Evolutionary conservation across 2,888 invertebrate genomes (phyloP).

Genomic region (Nomada lathburiana): DNA sequence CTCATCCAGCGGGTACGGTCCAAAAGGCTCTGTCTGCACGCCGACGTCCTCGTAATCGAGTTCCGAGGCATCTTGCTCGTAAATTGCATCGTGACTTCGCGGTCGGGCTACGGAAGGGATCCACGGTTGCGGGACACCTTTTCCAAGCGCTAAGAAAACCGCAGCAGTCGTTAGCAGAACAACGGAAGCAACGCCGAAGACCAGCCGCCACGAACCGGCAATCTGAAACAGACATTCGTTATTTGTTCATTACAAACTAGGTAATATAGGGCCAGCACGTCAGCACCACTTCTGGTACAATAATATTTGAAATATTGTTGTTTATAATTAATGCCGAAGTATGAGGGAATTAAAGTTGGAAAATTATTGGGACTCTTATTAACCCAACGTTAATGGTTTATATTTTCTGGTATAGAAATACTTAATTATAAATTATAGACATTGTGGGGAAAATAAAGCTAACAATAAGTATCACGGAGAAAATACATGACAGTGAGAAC

Average conservation of each 20-base stretch:
- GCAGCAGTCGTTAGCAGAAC: constrained; percentile 86
- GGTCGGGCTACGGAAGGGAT: constrained; percentile 83
- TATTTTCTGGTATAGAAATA: too few species aligned
- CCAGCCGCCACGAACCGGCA: constrained; percentile 87
- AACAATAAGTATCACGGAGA: too few species aligned
- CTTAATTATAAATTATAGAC: too few species aligned
- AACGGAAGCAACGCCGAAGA: constrained; percentile 87
- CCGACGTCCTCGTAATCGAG: constrained; percentile 83
- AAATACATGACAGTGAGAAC: too few species aligned
- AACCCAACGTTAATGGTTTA: too few species aligned
- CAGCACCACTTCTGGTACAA: too few species aligned
- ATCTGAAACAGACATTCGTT: constrained; percentile 81
- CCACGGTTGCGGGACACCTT: constrained; percentile 87
- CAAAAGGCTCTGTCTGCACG: constrained; percentile 82
- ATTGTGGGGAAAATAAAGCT: too few species aligned
- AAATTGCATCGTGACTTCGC: constrained; percentile 82
- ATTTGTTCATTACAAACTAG: not conserved
- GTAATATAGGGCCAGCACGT: not conserved
- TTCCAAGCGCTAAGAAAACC: constrained; percentile 86
- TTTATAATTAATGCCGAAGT: not conserved
- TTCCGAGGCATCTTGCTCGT: constrained; percentile 81
- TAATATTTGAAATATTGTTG: not conserved
- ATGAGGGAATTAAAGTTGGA: not conserved
- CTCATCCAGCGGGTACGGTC: constrained; percentile 77
- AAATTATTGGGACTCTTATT: not conserved